phyloP scores from a whole-genome alignment of 2,888 invertebrate genomes.

The Acanthosoma haemorrhoidale region DNA sequence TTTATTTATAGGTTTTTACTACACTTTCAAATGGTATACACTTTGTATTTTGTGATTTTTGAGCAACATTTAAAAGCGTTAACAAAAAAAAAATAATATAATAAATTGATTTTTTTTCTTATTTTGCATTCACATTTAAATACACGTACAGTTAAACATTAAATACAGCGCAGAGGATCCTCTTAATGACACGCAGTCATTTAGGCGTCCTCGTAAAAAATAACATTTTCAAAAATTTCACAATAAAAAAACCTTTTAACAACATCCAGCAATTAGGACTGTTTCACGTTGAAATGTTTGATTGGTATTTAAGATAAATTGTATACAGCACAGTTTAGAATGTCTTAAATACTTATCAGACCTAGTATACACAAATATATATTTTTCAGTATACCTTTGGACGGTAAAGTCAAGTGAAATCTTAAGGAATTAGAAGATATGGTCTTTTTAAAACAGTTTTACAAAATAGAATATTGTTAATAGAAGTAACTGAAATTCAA shows the following conservation, averaged over 20 bases:
- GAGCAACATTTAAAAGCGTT: constrained; percentile 40
- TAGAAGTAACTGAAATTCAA: background rate
- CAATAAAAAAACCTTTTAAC: background rate
- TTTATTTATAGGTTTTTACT: constrained; percentile 28
- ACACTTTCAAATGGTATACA: constrained; percentile 36
- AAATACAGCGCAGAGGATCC: constrained; percentile 13
- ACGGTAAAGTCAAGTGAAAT: constrained; percentile 12
- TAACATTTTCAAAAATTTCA: background rate
- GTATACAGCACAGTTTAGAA: background rate
- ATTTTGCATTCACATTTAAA: background rate
- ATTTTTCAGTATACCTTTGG: constrained; percentile 22
- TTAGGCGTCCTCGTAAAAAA: background rate
- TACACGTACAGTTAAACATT: constrained; percentile 17
- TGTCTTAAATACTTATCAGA: background rate
- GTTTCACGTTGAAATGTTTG: background rate
- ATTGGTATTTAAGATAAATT: background rate
- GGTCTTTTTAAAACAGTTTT: constrained; percentile 10
- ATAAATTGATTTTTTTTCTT: background rate
- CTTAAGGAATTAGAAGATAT: constrained; percentile 22
- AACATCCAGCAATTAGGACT: background rate
- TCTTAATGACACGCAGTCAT: background rate
- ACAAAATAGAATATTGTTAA: background rate
- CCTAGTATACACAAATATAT: no score
- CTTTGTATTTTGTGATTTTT: constrained; percentile 32
- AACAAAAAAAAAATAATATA: constrained; percentile 30